Conservation (phyloP, 2,888 invertebrate genomes). For the Neocrepidodera transversa region DNA sequence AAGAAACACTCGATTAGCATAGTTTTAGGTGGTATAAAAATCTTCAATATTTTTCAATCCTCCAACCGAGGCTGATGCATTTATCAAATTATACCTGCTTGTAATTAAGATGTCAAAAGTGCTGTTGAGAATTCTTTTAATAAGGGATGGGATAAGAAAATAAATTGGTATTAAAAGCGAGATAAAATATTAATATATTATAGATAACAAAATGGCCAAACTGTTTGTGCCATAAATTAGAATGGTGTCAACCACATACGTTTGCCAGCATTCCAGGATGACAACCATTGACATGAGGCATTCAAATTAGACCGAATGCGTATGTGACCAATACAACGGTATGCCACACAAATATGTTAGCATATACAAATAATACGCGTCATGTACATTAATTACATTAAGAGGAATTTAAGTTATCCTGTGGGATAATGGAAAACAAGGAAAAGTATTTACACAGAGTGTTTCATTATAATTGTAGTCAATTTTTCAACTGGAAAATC, state of each 20-base stretch:
- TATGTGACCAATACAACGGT: slow-evolving; percentile 20
- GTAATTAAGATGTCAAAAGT: slow-evolving; percentile 49
- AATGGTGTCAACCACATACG: slow-evolving; percentile 22
- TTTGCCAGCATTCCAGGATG: slow-evolving; percentile 32
- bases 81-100: slow-evolving; percentile 47
- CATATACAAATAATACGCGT: slow-evolving; percentile 15
- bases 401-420: slow-evolving; percentile 12
- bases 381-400: slow-evolving; percentile 11
- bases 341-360: slow-evolving; percentile 24
- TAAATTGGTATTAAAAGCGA: slow-evolving; percentile 4
- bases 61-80: slow-evolving; percentile 41
- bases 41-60: slow-evolving; percentile 39
- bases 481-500: too few species aligned
- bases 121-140: slow-evolving; percentile 10
- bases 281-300: slow-evolving; percentile 34
- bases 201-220: too few species aligned
- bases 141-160: slow-evolving; percentile 1
- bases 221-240: slow-evolving; percentile 18
- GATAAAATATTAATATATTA: too few species aligned
- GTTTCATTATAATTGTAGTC: background rate
- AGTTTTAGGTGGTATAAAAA: slow-evolving; percentile 44
- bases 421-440: background rate
- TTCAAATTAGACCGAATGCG: slow-evolving; percentile 36
- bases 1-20: slow-evolving; percentile 48
- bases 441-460: too few species aligned